phyloP scores from a whole-genome alignment of 1,140 invertebrate genomes.

The Physella acuta region DNA sequence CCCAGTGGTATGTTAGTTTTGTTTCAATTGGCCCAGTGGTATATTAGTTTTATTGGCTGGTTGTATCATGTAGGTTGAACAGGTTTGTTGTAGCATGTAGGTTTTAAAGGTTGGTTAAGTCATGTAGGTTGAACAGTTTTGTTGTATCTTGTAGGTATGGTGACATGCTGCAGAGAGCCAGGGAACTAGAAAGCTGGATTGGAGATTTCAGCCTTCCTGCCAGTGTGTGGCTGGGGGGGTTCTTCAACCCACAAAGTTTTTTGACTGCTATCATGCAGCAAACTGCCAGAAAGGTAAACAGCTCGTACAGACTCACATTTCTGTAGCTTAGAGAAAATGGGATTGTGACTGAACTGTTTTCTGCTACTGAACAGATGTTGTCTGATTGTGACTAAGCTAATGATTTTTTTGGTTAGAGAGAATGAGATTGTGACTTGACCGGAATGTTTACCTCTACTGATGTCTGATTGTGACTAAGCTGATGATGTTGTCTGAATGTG shows the following conservation, averaged over 20 bases:
- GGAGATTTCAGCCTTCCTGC: constrained; percentile 91
- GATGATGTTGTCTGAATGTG: too few relatives aligned
- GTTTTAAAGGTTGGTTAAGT: too few relatives aligned
- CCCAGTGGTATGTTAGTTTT: constrained; percentile 81
- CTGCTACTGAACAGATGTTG: too few relatives aligned
- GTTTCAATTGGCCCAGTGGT: constrained; percentile 84
- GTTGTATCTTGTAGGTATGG: constrained; percentile 74
- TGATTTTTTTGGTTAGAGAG: too few relatives aligned
- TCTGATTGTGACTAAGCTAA: too few relatives aligned
- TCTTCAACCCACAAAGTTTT: constrained; percentile 95
- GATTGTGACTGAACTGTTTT: too few relatives aligned
- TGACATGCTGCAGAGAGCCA: constrained; percentile 80
- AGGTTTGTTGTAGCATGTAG: too few relatives aligned
- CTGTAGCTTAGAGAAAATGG: too few relatives aligned
- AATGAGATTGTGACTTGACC: too few relatives aligned
- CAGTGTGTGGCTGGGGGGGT: constrained; percentile 91
- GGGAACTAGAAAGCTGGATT: constrained; percentile 91
- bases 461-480: background rate
- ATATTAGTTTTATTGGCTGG: constrained; percentile 63
- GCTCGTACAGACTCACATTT: background rate
- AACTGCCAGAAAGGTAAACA: constrained; percentile 23
- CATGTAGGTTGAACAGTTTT: too few relatives aligned
- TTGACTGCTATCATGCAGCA: constrained; percentile 97
- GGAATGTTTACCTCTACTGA: background rate
- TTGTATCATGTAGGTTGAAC: too few relatives aligned